These are phyloP conservation scores for Crotalus tigris DNA, from an alignment of 2,113 vertebrate species.

Conservation along the genomic window DNA sequence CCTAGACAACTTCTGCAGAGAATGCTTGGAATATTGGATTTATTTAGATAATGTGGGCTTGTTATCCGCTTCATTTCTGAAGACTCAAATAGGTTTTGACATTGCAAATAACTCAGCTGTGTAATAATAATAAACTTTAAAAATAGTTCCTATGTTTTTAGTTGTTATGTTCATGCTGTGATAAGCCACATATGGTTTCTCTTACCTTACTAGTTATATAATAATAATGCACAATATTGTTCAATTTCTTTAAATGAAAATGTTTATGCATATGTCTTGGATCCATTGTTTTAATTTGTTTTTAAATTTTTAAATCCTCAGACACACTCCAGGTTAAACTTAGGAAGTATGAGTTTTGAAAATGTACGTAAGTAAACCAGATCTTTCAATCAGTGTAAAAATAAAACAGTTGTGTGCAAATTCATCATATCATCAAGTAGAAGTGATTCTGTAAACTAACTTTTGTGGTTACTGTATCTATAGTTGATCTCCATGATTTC, in stretches of 20 bases:
- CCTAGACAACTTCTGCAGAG: neutral
- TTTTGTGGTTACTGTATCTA: neutral
- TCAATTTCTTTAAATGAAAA: neutral
- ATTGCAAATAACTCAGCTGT: neutral
- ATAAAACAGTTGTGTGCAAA: neutral
- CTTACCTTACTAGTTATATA: neutral
- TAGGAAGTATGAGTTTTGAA: neutral
- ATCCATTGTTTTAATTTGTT: neutral
- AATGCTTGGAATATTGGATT: neutral
- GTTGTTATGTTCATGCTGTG: neutral
- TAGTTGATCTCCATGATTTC: neutral
- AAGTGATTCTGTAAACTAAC: neutral
- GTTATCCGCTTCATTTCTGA: conserved; percentile 6
- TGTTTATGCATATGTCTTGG: neutral
- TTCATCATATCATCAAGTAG: neutral
- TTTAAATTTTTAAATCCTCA: neutral
- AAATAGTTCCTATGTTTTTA: conserved; percentile 9
- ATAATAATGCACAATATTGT: neutral
- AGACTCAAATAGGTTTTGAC: conserved; percentile 2
- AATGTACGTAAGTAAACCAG: neutral
- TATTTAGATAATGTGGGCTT: conserved; percentile 24
- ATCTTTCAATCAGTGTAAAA: neutral
- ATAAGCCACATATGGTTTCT: neutral
- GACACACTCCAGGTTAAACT: neutral
- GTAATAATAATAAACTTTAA: neutral